Base-by-base conservation (phyloP, 2,888 invertebrate genomes). In the Nemotelus pantherinus region DNA sequence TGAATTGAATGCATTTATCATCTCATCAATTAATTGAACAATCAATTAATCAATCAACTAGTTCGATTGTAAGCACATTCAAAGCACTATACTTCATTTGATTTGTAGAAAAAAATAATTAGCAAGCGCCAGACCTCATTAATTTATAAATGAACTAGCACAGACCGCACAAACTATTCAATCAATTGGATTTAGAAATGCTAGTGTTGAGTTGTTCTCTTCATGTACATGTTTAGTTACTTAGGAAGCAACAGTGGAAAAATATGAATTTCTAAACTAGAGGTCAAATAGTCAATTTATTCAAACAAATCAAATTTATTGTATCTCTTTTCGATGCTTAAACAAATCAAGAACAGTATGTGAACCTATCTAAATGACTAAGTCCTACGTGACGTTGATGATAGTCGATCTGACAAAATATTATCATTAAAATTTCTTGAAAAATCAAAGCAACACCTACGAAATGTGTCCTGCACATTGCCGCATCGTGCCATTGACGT, bases 351-450 rank as follows among this genome's bases (percentile, higher is more conserved):
- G 10, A 48, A 25, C 25, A 45, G 10, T 44, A 44, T 3, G 0
- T 45, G 9, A 41, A 64, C 3, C n/a, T 64, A 25, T 4, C 25
- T 47, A 50, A 65, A 10, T 7, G 39, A 72, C 58, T 44, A 72
- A 72, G 57, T 72, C 58, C 45, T 39, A 3, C 25, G 44, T 72
- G 71, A 72, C 71, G 58, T 44, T 72, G 45, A 72, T 57, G 57
- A 72, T 72, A 44, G 57, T 41, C 43, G 39, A 57, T 57, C 58
- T 72, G 71, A 72, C 45, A 58, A 57, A 72, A 58, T 57, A 57
- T 72, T 72, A 58, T 72, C 58, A 58, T 72, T 45, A 72, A 70
- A 70, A 72, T 72, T 57, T 58, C 71, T 39, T 7, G 58, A 72
- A 67, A 57, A 9, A 44, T 45, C 71, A 58, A 39, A 25, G 45